Evolutionary conservation across 1,140 invertebrate genomes (phyloP).

Genomic region (Drosophila elegans): DNA sequence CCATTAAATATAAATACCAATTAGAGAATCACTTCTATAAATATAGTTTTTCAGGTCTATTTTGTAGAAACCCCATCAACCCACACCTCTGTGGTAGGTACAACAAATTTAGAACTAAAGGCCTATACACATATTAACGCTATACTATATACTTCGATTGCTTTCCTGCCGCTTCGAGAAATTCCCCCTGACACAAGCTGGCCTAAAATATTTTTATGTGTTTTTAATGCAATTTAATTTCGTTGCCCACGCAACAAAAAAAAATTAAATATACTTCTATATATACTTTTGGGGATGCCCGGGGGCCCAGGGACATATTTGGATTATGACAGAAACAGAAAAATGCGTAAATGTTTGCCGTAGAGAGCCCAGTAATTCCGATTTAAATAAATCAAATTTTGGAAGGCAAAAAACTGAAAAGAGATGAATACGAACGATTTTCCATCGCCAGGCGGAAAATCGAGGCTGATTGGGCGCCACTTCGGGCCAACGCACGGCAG

Average conservation of each 20-base stretch:
- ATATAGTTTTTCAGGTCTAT: too few relatives aligned
- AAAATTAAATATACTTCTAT: constrained; percentile 23
- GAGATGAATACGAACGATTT: constrained; percentile 3
- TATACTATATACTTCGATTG: constrained; percentile 35
- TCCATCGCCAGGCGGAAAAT: constrained; percentile 32
- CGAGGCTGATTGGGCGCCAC: constrained; percentile 66
- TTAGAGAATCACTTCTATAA: too few relatives aligned
- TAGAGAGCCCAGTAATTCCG: constrained; percentile 43
- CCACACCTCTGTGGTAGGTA: constrained; percentile 25
- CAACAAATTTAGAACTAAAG: constrained; percentile 25
- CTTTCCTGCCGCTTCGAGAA: constrained; percentile 26
- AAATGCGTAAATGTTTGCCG: constrained; percentile 38
- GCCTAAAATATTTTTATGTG: constrained; percentile 73
- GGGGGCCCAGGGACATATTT: constrained; percentile 35
- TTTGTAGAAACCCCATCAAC: neutral
- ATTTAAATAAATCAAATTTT: constrained; percentile 55
- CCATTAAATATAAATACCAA: too few relatives aligned
- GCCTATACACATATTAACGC: constrained; percentile 29
- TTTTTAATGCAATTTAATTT: constrained; percentile 79
- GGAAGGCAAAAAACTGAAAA: constrained; percentile 1
- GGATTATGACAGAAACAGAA: constrained; percentile 21
- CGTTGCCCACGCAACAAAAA: constrained; percentile 29
- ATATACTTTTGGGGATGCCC: constrained; percentile 30
- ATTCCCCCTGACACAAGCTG: constrained; percentile 52
- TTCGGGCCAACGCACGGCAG: constrained; percentile 20